Base-by-base conservation (phyloP, 2,113 vertebrate species). In the Atherinomorus stipes region DNA sequence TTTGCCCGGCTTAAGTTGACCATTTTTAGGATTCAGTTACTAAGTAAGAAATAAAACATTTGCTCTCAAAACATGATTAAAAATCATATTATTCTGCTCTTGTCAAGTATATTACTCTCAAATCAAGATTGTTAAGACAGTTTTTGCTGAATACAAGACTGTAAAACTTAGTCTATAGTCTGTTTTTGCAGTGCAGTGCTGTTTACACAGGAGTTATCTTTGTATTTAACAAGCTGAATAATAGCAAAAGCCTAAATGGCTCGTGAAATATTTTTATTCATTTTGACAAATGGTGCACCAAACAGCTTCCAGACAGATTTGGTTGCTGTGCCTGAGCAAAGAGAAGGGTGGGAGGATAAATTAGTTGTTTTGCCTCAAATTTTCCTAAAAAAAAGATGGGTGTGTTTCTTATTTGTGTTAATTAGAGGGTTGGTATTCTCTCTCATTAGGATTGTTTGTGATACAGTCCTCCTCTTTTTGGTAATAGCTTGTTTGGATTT, bases 401-500 rank as follows among this genome's bases (percentile, higher is more conserved):
- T 59, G 59, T 74, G 45, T 71, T 77, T 13, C 62, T 62, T 63
- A 58, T 77, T 70, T 63, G 31, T 57, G 47, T 40, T 82, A 68
- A 80, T 60, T 44, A 78, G 60, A 63, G 51, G 60, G 28, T 66
- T 64, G 51, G 19, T 28, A 7, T 74, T 69, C 42, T 19, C 77
- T 79, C 75, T 83, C 63, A 80, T 86, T 67, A 23, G 13, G 31
- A 52, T 54, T 6, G 22, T 60, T 68, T 72, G 52, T 50, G 23
- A 28, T 37, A 16, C 59, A 53, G 60, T 18, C 70, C 64, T 58
- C 31, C 71, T 78, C 70, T 62, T 11, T 62, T 60, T 47, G 18
- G 76, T 67, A 78, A 83, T 67, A 8, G 56, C 66, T 59, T 83
- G 68, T 81, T 81, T 85, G 69, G 76, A 74, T 23, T 75, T 56